Base-by-base conservation (phyloP, 2,888 invertebrate species). In the Xestia xanthographa region DNA sequence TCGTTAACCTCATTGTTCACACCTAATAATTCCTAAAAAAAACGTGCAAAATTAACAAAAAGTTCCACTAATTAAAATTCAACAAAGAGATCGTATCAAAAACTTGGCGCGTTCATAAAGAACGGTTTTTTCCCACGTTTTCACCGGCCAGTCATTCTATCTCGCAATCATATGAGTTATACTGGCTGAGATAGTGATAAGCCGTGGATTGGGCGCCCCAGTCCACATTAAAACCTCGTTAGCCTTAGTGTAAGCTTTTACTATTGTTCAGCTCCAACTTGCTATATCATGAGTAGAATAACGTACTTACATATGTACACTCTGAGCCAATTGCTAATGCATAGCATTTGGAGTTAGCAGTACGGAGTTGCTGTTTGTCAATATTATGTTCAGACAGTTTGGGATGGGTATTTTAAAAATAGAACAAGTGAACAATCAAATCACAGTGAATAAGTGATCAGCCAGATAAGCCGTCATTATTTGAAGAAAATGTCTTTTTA, bases 191-290 rank as follows among this genome's bases (percentile, higher is more conserved):
- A 95, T 95, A 93, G 91, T 92, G 95, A 95, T 95, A 95, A 94
- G 92, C 91, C 83, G 79, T 77, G 92, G 90, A 91, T 91, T 92
- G 90, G 88, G 90, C 87, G 91, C 92, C 91, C 90, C 90, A 88
- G 90, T 92, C 90, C 91, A 91, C 95, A 95, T 95, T 95, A 95
- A 95, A 95, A 94, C 91, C 95, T 95, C 95, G 93, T 95, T 95
- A 95, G 94, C 92, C 90, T 93, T 89, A 91, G 88, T 89, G 87
- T 89, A 90, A 91, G 90, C 90, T 90, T 90, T 92, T 90, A 87
- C 87, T 90, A 90, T 90, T 93, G 92, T 92, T 92, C 90, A 89
- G 90, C 86, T 88, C 88, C 86, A 86, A 90, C 88, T 89, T 85
- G 81, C 77, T 85, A 80, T 86, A 86, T 83, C 84, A 78, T 50